Conservation (phyloP, 2,888 invertebrate genomes). For the Phalera bucephala region DNA sequence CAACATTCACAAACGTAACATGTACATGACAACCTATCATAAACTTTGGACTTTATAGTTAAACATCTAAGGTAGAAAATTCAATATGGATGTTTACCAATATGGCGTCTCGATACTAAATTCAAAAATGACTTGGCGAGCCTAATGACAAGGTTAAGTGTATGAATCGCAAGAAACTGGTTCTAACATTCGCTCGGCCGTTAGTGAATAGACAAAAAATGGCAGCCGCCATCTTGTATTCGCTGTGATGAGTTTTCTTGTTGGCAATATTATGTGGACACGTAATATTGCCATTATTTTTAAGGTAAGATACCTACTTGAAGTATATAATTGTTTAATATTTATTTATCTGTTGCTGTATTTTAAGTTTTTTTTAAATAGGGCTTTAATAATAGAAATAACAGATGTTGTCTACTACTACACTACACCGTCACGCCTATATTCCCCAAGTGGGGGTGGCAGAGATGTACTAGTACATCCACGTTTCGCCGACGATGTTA, state of each 20-base stretch:
- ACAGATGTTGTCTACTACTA: too few relatives aligned
- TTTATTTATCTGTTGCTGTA: constrained; percentile 2
- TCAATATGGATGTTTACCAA: constrained; percentile 8
- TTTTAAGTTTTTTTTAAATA: constrained; percentile 2
- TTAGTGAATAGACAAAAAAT: constrained; percentile 66
- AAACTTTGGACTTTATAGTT: constrained; percentile 25
- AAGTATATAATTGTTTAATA: too few relatives aligned
- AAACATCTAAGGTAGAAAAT: constrained; percentile 23
- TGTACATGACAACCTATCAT: constrained; percentile 4
- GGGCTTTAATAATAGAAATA: too few relatives aligned
- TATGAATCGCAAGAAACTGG: constrained; percentile 63
- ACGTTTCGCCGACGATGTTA: too few relatives aligned
- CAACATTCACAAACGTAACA: constrained; percentile 26
- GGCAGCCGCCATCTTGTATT: constrained; percentile 55
- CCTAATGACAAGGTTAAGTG: constrained; percentile 73
- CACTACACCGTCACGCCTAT: too few relatives aligned
- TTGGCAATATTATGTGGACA: constrained; percentile 32
- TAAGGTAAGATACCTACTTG: constrained; percentile 16
- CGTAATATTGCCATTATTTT: background rate
- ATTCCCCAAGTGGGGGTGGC: too few relatives aligned
- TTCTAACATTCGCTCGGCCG: constrained; percentile 61
- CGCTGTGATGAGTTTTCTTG: constrained; percentile 59
- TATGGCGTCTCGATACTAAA: constrained; percentile 39
- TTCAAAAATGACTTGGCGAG: constrained; percentile 62
- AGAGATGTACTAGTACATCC: too few relatives aligned